Percentiles rank a stretch among this genome's conserved stretches.
These are phyloP conservation scores for Apis laboriosa DNA, from an alignment of 1,140 invertebrate genomes.

Conservation along the genomic window DNA sequence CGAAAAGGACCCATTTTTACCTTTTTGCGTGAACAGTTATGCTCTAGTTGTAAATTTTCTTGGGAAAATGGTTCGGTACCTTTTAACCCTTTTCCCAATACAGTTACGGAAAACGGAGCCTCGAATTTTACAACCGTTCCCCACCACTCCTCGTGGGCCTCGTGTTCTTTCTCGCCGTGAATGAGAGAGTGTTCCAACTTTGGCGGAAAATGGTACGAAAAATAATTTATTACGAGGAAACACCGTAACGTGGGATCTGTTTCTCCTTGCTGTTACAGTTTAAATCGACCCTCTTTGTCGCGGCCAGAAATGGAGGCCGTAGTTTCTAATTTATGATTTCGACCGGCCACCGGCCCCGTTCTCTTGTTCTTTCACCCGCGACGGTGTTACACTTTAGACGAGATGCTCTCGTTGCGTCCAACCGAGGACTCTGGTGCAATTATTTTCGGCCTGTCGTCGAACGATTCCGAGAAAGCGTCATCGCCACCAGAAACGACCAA, in stretches of 20 bases:
- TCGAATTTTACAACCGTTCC: slow-evolving; percentile 46
- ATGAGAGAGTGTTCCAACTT: too few species aligned
- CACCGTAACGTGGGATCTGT: slow-evolving; percentile 65
- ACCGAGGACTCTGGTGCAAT: slow-evolving; percentile 37
- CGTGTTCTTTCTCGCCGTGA: neutral
- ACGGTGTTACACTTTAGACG: slow-evolving; percentile 70
- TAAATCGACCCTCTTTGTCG: slow-evolving; percentile 71
- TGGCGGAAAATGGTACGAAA: slow-evolving; percentile 25
- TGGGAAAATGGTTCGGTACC: slow-evolving; percentile 65
- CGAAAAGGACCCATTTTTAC: slow-evolving; percentile 50
- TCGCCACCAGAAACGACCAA: slow-evolving; percentile 9
- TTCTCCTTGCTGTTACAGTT: slow-evolving; percentile 75
- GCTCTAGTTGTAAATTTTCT: slow-evolving; percentile 72
- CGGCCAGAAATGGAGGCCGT: slow-evolving; percentile 5
- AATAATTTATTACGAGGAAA: slow-evolving; percentile 72
- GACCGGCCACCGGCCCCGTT: slow-evolving; percentile 30
- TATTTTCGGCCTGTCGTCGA: slow-evolving; percentile 48
- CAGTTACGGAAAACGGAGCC: slow-evolving; percentile 68
- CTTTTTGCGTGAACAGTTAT: slow-evolving; percentile 59
- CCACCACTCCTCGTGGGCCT: neutral
- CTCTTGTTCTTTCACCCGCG: slow-evolving; percentile 22
- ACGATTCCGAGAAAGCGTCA: slow-evolving; percentile 27
- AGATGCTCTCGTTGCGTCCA: slow-evolving; percentile 53
- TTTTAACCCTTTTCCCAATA: slow-evolving; percentile 69
- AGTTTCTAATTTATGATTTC: slow-evolving; percentile 73